A percentile compares a stretch with the other conserved stretches of the same genome.
Evolutionary conservation across 2,113 vertebrate species (phyloP).

Genomic region (Murina feae): DNA sequence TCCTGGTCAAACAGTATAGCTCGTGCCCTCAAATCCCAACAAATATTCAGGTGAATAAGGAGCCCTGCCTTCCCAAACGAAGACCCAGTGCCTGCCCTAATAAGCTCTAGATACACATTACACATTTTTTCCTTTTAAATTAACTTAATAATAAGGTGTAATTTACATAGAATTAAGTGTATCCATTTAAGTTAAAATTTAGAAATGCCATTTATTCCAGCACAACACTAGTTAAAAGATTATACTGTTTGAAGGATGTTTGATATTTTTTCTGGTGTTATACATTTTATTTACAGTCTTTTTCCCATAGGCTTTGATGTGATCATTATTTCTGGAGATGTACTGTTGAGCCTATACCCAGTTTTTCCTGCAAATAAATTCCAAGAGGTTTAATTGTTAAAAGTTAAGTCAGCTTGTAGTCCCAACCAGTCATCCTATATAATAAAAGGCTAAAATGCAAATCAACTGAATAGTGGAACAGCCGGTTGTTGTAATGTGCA

Average conservation of each 20-base stretch:
- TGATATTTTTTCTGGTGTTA: not conserved
- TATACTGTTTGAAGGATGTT: not conserved
- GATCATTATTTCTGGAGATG: not conserved
- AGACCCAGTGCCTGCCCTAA: not conserved
- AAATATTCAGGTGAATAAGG: not conserved
- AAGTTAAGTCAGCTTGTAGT: not conserved
- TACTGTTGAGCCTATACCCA: not conserved
- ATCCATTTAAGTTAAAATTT: not conserved
- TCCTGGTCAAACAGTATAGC: not conserved
- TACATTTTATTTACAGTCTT: not conserved
- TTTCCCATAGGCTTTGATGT: not conserved
- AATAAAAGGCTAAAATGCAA: too few relatives aligned
- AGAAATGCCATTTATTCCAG: not conserved
- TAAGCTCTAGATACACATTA: not conserved
- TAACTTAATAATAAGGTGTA: not conserved
- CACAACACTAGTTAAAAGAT: not conserved
- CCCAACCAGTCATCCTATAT: not conserved
- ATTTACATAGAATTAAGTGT: not conserved
- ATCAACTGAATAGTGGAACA: too few relatives aligned
- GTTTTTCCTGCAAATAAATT: not conserved
- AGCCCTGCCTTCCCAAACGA: not conserved
- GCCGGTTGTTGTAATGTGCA: too few relatives aligned
- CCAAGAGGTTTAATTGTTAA: not conserved
- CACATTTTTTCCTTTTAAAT: constrained; percentile 1
- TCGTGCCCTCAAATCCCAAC: not conserved